Conservation (phyloP, 2,797 vertebrate genomes). For the Pagetopsis macropterus region DNA sequence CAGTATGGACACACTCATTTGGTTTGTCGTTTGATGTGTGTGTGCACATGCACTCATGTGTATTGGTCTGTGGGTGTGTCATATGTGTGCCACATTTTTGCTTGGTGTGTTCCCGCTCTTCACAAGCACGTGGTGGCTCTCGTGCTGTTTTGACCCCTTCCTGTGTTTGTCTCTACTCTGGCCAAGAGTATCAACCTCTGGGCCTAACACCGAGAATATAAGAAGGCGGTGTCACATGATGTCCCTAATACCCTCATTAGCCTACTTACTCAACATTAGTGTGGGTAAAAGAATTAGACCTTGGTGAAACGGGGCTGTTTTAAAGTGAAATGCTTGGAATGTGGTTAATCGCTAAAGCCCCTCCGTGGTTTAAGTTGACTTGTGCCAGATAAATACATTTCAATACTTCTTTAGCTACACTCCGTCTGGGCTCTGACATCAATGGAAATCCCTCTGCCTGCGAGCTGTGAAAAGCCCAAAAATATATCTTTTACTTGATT, state of each 20-base stretch:
- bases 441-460: conserved; percentile 1
- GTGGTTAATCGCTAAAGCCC: conserved; percentile 44
- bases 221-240: conserved; percentile 57
- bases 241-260: conserved; percentile 38
- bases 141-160: conserved; percentile 30
- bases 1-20: conserved; percentile 67
- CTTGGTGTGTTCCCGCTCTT: too few relatives aligned
- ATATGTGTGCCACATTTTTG: conserved; percentile 27
- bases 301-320: conserved; percentile 34
- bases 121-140: too few relatives aligned
- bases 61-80: conserved; percentile 38
- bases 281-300: conserved; percentile 46
- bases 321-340: conserved; percentile 59
- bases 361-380: conserved; percentile 13
- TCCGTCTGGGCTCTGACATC: background rate
- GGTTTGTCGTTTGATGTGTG: conserved; percentile 62
- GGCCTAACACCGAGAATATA: conserved; percentile 32
- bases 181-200: conserved; percentile 53
- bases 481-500: conserved; percentile 12
- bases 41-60: conserved; percentile 7
- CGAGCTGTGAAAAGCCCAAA: conserved; percentile 4
- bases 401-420: background rate
- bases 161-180: conserved; percentile 33
- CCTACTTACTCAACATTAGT: conserved; percentile 30
- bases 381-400: conserved; percentile 8